Percentiles rank a stretch among this genome's conserved stretches.
These are phyloP conservation scores for Amblyraja radiata DNA, from an alignment of 2,797 vertebrate species.

Conservation along the genomic window DNA sequence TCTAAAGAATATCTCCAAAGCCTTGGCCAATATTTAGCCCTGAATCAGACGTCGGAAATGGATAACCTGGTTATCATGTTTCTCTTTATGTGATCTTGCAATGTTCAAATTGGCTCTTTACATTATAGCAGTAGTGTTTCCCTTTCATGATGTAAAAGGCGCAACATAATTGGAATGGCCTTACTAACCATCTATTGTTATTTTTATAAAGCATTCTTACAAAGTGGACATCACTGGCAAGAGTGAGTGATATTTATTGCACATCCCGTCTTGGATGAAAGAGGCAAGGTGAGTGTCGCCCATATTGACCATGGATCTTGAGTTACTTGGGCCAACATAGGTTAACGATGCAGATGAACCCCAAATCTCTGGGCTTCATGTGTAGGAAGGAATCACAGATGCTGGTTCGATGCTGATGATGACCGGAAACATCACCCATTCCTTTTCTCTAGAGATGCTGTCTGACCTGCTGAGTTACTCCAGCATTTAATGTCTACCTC, in stretches of 20 bases:
- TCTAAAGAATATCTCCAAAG: not conserved
- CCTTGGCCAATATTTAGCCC: not conserved
- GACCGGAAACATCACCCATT: too few species aligned
- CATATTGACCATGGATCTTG: not conserved
- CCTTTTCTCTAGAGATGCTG: too few species aligned
- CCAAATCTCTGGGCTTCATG: not conserved
- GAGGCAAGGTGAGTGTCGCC: not conserved
- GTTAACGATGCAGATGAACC: not conserved
- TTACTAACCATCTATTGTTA: not conserved
- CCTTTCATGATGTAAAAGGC: not conserved
- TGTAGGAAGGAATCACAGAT: too few species aligned
- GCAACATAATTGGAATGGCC: not conserved
- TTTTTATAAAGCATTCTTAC: not conserved
- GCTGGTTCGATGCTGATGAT: too few species aligned
- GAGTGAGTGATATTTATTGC: not conserved
- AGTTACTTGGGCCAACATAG: not conserved
- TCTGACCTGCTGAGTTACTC: too few species aligned
- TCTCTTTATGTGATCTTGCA: not conserved
- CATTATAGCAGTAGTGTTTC: not conserved
- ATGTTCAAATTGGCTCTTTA: not conserved
- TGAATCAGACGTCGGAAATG: not conserved
- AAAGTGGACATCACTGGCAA: not conserved
- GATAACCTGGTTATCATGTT: not conserved
- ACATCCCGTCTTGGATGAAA: not conserved
- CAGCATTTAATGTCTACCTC: too few species aligned